Base-by-base conservation (phyloP, 2,888 invertebrate species). In the Cephalotes varians region DNA sequence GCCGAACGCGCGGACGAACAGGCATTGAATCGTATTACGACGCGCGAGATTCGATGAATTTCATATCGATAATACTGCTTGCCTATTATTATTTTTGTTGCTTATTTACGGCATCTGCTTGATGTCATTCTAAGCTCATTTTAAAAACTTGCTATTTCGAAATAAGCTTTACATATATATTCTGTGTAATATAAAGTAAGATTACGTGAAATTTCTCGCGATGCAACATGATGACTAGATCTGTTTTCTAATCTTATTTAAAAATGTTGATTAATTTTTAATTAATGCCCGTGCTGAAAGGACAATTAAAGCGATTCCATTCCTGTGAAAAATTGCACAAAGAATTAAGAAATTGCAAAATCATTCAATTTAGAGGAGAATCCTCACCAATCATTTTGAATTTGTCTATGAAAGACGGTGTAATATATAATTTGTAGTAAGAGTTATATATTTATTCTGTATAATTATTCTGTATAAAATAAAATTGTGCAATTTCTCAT, bases 11-110 rank as follows among this genome's bases (percentile, higher is more conserved):
- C 60, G 40, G 31, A 51, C 51, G 49, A 37, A 56, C 49, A 28
- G 18, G 25, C 34, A 31, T 64, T 56, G 40, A 80, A 73, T 65
- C 64, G 47, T 47, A 58, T 60, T 79, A 40, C 7, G 60, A 47
- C 71, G 37, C 37, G 31, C 64, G 40, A 54, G 31, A 44, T 67
- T 56, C 40, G 44, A 69, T 28, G 47, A 37, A 67, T 84, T 37
- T 67, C 37, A 28, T 56, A 62, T 60, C 31, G 47, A 60, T 1
- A 47, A 44, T 21, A 21, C 10, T 9, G n/a, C 28, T 28, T n/a
- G n/a, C n/a, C n/a, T n/a, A n/a, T 34, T 18, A 2, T 51, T n/a
- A 9, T 56, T 77, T 69, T 2, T 28, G 6, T 15, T 7, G 15
- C 15, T 54, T 28, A 37, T 28, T 54, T 18, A 21, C 10, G 10